Conservation (phyloP, 2,888 invertebrate species). For the Onchidella celtica region DNA sequence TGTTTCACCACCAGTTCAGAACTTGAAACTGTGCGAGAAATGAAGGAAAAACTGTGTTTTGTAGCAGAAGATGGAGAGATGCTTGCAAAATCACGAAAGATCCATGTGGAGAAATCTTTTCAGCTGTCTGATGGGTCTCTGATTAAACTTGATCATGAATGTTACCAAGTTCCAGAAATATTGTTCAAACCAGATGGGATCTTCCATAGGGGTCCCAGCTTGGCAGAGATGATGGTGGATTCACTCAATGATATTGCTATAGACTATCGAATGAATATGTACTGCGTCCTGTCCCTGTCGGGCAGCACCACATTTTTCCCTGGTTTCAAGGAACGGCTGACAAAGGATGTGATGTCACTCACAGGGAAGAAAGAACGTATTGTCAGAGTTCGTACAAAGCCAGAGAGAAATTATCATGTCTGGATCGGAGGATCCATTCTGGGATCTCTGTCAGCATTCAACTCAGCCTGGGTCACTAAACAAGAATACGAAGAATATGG, state of each 20-base stretch:
- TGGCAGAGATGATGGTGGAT: constrained; percentile 75
- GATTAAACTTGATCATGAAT: constrained; percentile 74
- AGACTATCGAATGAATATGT: constrained; percentile 74
- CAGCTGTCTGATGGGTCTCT: constrained; percentile 75
- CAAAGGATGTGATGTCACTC: neutral
- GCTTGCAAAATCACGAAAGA: constrained; percentile 59
- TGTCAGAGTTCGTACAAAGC: neutral
- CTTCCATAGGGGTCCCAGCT: constrained; percentile 60
- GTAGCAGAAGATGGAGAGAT: constrained; percentile 74
- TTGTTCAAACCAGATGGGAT: constrained; percentile 65
- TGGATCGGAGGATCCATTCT: constrained; percentile 29
- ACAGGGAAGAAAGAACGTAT: neutral
- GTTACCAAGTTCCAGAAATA: constrained; percentile 63
- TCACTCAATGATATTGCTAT: constrained; percentile 75
- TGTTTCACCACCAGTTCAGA: constrained; percentile 86
- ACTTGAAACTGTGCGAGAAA: constrained; percentile 82
- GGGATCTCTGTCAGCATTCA: neutral
- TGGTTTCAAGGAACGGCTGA: constrained; percentile 80
- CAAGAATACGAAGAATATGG: constrained; percentile 15
- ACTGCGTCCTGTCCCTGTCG: constrained; percentile 85
- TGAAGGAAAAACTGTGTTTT: constrained; percentile 79
- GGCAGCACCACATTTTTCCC: constrained; percentile 98
- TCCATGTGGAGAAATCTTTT: constrained; percentile 66
- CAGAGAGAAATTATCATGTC: neutral
- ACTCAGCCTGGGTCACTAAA: neutral